phyloP scores from a whole-genome alignment of 1,140 invertebrate genomes.

The Lepidurus apus region DNA sequence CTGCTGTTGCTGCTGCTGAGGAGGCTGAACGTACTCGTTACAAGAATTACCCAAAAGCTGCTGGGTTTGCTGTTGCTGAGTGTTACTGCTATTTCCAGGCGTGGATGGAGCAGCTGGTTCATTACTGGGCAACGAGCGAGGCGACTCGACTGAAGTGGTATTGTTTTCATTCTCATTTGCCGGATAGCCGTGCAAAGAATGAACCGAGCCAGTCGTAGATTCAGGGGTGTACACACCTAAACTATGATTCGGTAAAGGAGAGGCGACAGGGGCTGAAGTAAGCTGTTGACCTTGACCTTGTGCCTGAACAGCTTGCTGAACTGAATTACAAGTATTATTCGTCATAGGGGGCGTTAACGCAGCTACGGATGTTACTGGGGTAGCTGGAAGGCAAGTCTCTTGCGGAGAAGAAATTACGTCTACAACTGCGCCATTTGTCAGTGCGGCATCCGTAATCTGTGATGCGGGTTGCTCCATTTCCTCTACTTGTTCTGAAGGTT shows the following conservation, averaged over 20 bases:
- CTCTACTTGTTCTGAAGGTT: background rate
- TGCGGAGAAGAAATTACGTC: background rate
- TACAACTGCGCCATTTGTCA: background rate
- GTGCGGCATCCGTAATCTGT: background rate
- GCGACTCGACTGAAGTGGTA: conserved; percentile 31
- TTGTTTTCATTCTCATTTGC: conserved; percentile 22
- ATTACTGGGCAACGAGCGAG: conserved; percentile 34
- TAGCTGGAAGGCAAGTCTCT: background rate
- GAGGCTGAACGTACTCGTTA: background rate
- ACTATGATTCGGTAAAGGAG: conserved; percentile 59
- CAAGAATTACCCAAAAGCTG: conserved; percentile 24
- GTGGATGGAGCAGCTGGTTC: conserved; percentile 33
- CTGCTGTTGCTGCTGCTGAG: conserved; percentile 28
- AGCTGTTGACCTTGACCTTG: conserved; percentile 50
- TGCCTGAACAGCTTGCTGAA: conserved; percentile 42
- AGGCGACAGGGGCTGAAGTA: conserved; percentile 40
- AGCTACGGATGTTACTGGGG: background rate
- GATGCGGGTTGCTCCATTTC: background rate
- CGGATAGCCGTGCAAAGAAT: conserved; percentile 64
- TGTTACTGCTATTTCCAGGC: background rate
- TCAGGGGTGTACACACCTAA: conserved; percentile 78
- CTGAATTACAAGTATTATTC: background rate
- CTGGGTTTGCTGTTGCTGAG: conserved; percentile 20
- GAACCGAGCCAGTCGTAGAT: conserved; percentile 75
- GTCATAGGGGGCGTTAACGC: background rate